Percentiles rank a stretch among this genome's conserved stretches.
phyloP scores from a whole-genome alignment of 2,113 vertebrate genomes.

The Mionectes macconnelli region DNA sequence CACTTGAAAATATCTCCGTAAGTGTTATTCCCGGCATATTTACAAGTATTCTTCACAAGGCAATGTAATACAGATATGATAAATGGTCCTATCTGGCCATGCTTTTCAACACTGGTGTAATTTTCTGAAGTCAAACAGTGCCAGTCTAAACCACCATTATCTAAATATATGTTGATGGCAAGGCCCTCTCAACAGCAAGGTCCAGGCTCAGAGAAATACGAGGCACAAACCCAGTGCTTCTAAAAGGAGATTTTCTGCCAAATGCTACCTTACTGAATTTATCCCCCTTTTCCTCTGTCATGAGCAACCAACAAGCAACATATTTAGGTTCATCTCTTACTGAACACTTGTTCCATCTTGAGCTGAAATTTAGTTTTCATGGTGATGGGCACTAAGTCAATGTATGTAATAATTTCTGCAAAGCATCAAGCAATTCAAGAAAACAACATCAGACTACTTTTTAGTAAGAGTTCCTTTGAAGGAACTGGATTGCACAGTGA shows the following conservation, averaged over 20 bases:
- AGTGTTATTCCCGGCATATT: slow-evolving; percentile 14
- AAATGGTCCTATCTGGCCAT: neutral
- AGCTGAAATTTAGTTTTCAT: neutral
- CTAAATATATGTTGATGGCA: neutral
- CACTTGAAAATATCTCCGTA: slow-evolving; percentile 16
- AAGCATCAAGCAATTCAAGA: neutral
- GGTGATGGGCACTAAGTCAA: neutral
- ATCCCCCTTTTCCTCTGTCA: neutral
- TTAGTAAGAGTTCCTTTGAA: neutral
- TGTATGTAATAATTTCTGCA: neutral
- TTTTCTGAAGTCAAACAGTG: neutral
- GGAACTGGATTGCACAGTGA: neutral
- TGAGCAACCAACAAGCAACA: neutral
- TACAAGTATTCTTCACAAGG: slow-evolving; percentile 3
- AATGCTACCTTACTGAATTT: neutral
- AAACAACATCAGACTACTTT: neutral
- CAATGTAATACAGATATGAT: neutral
- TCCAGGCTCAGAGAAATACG: neutral
- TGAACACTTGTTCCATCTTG: neutral
- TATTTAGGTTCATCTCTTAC: neutral
- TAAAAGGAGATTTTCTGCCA: neutral
- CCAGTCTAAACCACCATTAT: neutral
- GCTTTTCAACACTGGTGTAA: neutral
- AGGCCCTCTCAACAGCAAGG: neutral
- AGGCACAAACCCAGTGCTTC: neutral